Base-by-base conservation (phyloP, 2,113 vertebrate genomes). In the Pongo abelii region DNA sequence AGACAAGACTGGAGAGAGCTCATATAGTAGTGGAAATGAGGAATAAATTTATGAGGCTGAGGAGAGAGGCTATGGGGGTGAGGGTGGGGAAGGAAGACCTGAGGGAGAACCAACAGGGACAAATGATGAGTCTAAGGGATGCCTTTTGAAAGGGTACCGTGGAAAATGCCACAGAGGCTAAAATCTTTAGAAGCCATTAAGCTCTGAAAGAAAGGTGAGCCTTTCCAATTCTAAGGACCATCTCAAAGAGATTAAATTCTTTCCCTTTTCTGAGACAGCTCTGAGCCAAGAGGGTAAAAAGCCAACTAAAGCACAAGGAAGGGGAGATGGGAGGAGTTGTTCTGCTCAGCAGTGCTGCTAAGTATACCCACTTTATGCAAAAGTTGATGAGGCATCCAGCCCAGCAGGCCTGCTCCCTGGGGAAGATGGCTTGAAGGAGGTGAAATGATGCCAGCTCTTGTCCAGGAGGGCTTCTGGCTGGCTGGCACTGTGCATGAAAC, bases 351-450 rank as follows among this genome's bases (percentile, higher is more conserved):
- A 23, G 50, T 0, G 78, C 22, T 12, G 50, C 35, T 77, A 2
- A 75, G 14, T 0, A 0, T 8, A 13, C 6, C 13, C 43, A 2
- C 18, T 91, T 52, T 50, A 48, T 1, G 0, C 10, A 59, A 84
- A 38, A 87, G 52, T 13, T 43, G 92, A 86, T 35, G n/a, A 22
- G 84, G 93, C 27, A 30, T 2, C 2, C 14, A 43, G 74, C 70
- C 81, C 72, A 89, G 84, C 8, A 95, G n/a, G 40, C 69, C 20
- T 61, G 61, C 4, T 70, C 38, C 50, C 57, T 43, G 27, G 94
- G 97, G 89, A 96, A 40, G 8, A 93, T 35, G 38, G 6, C 87
- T 83, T 94, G 92, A 50, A 52, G 67, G 97, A 95, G 6, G 10
- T 50, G 35, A 61, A 86, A 30, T 57, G 83, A 74, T 3, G 75